Base-by-base conservation (phyloP, 2,888 invertebrate genomes). In the Epirrhoe alternata region DNA sequence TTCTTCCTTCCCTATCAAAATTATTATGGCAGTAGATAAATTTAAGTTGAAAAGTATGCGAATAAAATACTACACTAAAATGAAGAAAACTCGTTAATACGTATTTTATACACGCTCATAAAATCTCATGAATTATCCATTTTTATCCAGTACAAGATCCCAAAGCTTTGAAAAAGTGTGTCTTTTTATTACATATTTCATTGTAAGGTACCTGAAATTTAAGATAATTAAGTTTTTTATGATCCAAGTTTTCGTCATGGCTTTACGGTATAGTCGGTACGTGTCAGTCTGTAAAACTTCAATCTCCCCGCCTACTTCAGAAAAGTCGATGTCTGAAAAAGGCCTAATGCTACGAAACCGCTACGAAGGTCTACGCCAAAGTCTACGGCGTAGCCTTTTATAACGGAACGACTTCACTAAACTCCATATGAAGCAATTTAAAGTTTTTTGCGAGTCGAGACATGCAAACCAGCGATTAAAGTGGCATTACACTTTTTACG, bases 391-490 rank as follows among this genome's bases (percentile, higher is more conserved):
- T 80, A 80, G 80, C 77, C 79, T 83, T 83, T 83, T 83, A 82
- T 82, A 82, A 82, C 79, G 78, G 77, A 83, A 81, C 80, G 78
- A 80, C 80, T 80, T 78, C 75, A 75, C 74, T 73, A 61, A 81
- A 83, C 78, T 84, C 80, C 77, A 73, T 82, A 81, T 80, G 80
- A 80, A 80, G 79, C 79, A 79, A 84, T 84, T 84, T 80, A 73
- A 80, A 83, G 84, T 87, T 86, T 86, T 83, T 78, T 76, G 70
- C 76, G 66, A 61, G 47, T 71, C 74, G 71, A 55, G 83, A 85
- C 89, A 90, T 88, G 90, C 90, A 78, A 90, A 78, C 78, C 71
- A 74, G 72, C 84, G 80, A 90, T 90, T 87, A 89, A 85, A 83
- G 81, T 76, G 68, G 82, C 85, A 83, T 88, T 85, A 86, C 78